These are phyloP conservation scores for Ridgeia piscesae DNA, from an alignment of 1,140 invertebrate species.

Conservation along the genomic window DNA sequence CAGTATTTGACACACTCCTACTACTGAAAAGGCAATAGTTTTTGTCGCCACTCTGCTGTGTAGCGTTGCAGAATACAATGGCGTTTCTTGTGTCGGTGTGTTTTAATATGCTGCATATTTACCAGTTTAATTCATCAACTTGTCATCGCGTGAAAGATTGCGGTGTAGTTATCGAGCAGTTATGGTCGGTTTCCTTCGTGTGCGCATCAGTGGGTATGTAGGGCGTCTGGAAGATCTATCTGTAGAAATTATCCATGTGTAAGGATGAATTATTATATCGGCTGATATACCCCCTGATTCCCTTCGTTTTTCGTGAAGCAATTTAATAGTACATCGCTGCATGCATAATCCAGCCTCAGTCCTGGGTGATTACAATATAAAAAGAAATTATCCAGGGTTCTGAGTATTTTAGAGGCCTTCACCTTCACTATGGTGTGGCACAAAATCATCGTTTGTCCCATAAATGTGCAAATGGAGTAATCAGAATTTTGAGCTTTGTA, in stretches of 20 bases:
- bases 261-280: neutral
- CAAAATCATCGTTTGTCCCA: neutral
- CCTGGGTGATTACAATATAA: too few relatives aligned
- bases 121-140: neutral
- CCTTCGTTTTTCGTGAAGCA: neutral
- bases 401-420: neutral
- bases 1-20: neutral
- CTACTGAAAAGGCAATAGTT: too few relatives aligned
- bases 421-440: neutral
- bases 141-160: neutral
- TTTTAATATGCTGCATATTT: slow-evolving; percentile 1
- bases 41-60: too few relatives aligned
- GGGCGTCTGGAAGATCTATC: neutral
- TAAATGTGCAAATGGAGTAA: too few relatives aligned
- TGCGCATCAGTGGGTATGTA: neutral
- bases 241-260: neutral
- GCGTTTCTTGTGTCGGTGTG: neutral
- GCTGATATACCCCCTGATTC: neutral
- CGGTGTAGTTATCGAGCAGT: neutral
- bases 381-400: neutral
- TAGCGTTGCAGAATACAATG: neutral
- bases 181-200: neutral
- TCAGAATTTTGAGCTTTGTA: too few relatives aligned
- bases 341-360: too few relatives aligned
- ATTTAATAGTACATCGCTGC: too few relatives aligned